Base-by-base conservation (phyloP, 2,888 invertebrate species). In the Leptinotarsa tumamoca region DNA sequence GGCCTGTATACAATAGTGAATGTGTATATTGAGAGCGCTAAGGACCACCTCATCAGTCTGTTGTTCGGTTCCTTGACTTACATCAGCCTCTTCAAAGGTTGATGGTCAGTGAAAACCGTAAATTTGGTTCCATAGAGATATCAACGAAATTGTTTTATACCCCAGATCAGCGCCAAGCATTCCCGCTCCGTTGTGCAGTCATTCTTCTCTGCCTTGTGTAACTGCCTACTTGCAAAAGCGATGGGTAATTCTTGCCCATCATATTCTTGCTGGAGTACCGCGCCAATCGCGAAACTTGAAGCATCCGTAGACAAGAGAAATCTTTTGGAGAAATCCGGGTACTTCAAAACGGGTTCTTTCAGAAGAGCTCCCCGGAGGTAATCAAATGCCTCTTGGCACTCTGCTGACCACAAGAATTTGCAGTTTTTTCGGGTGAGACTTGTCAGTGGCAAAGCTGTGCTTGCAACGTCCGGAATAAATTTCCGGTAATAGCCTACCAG, bases 281-380 rank as follows among this genome's bases (percentile, higher is more conserved):
- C 23, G 23, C 82, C 83, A 4, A 85, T 70, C 3, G 83, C 83
- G 43, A 69, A 74, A 0, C 74, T 75, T 0, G 79, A 81, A 0
- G 82, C 75, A 52, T 79, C 78, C 1, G 78, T 77, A 3, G 77
- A 54, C 51, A 80, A 18, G 1, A 77, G 52, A 54, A 82, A 82
- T 17, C 56, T 68, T 13, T 61, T 70, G 1, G 77, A 52, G 52
- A 82, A 75, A 68, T 83, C 80, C n/a, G 82, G 83, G 23, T 83
- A 81, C 27, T 74, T 76, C 33, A 85, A 67, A 2, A 80, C 74
- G 0, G 81, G 68, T 33, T 81, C 77, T 10, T 68, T 67, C 33
- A 73, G 70, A 54, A 80, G 63, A 43, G 70, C 17, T 15, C 71
- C 50, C 50, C 71, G 75, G 7, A 80, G 67, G 4, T 50, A 17